Conservation (phyloP, 2,113 vertebrate species). For the Spheniscus mendiculus region DNA sequence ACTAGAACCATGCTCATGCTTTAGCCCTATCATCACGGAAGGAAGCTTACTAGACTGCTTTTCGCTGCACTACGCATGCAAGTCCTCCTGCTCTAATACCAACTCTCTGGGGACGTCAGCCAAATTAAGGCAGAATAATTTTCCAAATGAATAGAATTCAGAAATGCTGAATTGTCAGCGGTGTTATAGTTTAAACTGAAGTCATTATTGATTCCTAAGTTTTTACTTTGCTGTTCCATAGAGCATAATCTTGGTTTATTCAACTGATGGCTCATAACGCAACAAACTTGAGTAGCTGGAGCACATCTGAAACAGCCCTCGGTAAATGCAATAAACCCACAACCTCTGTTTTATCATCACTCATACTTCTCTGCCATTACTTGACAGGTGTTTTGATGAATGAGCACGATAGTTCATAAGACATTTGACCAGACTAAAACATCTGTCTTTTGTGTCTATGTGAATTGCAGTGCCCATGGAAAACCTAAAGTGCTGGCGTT, state of each 20-base stretch:
- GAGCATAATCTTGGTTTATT: neutral
- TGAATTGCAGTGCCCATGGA: neutral
- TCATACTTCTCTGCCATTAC: neutral
- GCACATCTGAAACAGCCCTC: neutral
- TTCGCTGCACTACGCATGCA: rapidly evolving
- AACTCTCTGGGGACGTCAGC: neutral
- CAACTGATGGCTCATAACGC: neutral
- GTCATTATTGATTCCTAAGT: neutral
- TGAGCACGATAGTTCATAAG: neutral
- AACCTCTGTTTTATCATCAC: neutral
- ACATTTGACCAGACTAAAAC: neutral
- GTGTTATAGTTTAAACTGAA: neutral
- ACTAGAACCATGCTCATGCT: neutral
- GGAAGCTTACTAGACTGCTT: neutral
- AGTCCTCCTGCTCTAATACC: neutral
- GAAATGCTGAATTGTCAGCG: neutral
- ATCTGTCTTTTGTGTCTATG: neutral
- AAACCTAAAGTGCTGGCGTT: neutral
- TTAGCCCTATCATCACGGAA: neutral
- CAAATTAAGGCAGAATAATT: neutral
- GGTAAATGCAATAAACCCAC: neutral
- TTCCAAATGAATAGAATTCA: neutral
- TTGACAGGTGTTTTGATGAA: neutral
- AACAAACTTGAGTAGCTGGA: neutral
- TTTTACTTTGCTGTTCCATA: neutral